Evolutionary conservation across 2,113 vertebrate species (phyloP).

Genomic region (Ceyx melanurus): DNA sequence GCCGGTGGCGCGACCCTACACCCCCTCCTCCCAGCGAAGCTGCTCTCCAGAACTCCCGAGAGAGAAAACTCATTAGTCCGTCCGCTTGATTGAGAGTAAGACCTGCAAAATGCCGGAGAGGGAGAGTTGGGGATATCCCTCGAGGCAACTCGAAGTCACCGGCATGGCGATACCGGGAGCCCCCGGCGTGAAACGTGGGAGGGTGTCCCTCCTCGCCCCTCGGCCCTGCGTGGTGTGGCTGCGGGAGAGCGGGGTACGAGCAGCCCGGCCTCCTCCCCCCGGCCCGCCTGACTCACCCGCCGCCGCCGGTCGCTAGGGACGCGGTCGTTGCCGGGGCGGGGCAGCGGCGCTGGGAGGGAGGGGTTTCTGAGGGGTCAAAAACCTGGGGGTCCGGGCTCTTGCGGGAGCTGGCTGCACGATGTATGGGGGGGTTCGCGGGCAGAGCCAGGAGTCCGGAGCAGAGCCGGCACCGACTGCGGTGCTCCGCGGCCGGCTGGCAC

Average conservation of each 20-base stretch:
- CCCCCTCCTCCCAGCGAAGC: background rate
- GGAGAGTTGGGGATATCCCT: background rate
- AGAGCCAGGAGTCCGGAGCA: background rate
- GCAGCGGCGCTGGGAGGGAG: background rate
- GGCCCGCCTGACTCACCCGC: background rate
- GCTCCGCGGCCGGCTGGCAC: background rate
- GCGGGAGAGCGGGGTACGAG: background rate
- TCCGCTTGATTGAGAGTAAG: background rate
- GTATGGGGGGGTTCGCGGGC: too few relatives aligned
- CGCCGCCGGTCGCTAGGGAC: background rate
- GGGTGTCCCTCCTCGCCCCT: too few relatives aligned
- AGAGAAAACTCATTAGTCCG: background rate
- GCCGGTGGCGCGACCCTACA: background rate
- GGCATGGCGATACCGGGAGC: background rate
- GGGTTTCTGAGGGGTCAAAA: background rate
- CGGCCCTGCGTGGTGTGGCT: background rate
- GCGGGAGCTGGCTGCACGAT: background rate
- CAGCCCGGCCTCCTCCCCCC: background rate
- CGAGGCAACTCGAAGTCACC: too few relatives aligned
- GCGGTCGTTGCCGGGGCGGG: constrained; percentile 2
- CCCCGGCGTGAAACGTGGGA: background rate
- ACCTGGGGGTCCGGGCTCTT: background rate
- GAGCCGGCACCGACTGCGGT: too few relatives aligned
- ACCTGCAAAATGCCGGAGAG: background rate
- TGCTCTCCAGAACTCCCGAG: background rate